phyloP scores from a whole-genome alignment of 2,797 vertebrate genomes.

The Melanogrammus aeglefinus region DNA sequence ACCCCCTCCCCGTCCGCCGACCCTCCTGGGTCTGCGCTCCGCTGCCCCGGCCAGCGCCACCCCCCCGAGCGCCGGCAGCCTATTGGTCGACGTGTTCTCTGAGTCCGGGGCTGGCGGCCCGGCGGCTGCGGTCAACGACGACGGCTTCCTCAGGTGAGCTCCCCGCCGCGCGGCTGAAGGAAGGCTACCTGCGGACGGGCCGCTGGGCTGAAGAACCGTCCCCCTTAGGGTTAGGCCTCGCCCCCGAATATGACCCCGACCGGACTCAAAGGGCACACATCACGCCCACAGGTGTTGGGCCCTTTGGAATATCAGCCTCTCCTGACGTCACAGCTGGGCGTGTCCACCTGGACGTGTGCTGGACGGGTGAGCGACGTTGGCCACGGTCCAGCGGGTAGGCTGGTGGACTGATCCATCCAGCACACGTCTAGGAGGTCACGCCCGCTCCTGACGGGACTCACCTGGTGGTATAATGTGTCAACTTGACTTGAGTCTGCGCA shows the following conservation, averaged over 20 bases:
- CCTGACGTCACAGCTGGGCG: too few species aligned
- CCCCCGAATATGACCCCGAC: background rate
- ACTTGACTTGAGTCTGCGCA: background rate
- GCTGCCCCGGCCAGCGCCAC: conserved; percentile 66
- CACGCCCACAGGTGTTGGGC: too few species aligned
- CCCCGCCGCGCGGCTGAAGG: background rate
- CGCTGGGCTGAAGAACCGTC: background rate
- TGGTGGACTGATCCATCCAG: too few species aligned
- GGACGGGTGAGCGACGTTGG: too few species aligned
- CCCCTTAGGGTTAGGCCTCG: too few species aligned
- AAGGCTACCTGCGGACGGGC: background rate
- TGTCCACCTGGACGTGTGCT: too few species aligned
- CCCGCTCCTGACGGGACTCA: too few species aligned
- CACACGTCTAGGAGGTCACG: too few species aligned
- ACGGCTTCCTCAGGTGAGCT: conserved; percentile 85
- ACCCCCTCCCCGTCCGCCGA: conserved; percentile 89
- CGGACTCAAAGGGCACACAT: too few species aligned
- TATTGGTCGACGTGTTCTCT: conserved; percentile 89
- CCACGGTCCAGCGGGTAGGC: too few species aligned
- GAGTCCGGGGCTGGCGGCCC: conserved; percentile 73
- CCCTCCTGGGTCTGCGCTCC: conserved; percentile 82
- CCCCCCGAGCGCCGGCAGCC: conserved; percentile 73
- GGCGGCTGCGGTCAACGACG: conserved; percentile 75
- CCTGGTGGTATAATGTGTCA: too few species aligned
- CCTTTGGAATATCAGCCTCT: too few species aligned